Conservation (phyloP, 2,113 vertebrate species). For the Chaetops frenatus region DNA sequence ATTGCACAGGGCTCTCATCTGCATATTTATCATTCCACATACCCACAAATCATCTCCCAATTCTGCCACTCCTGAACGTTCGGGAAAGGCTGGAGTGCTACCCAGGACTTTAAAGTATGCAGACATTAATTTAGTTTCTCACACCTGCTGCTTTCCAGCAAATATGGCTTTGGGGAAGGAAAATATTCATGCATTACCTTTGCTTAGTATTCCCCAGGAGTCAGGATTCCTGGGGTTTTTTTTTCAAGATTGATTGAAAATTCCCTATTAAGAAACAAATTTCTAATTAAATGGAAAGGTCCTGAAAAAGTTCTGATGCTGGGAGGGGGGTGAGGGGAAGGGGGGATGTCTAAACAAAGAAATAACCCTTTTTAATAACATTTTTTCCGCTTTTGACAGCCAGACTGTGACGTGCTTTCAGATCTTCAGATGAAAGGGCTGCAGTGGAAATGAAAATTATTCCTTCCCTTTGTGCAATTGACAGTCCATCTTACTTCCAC, state of each 20-base stretch:
- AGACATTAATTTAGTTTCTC: slow-evolving; percentile 13
- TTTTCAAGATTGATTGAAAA: not conserved
- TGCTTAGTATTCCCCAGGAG: not conserved
- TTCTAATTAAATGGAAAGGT: not conserved
- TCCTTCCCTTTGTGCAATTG: not conserved
- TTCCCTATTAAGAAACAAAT: not conserved
- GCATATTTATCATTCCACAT: not conserved
- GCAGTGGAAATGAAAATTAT: not conserved
- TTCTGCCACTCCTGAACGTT: not conserved
- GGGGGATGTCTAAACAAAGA: not conserved
- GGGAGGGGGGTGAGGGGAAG: fast-evolving
- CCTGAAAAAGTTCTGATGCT: not conserved
- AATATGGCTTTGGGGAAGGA: not conserved
- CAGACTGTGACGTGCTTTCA: not conserved
- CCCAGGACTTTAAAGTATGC: not conserved
- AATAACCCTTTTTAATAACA: not conserved
- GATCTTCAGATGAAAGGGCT: not conserved
- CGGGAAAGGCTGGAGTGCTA: not conserved
- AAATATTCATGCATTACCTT: not conserved
- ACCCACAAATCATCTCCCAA: not conserved
- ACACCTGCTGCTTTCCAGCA: slow-evolving; percentile 23
- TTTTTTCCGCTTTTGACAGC: not conserved
- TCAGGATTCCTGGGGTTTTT: not conserved
- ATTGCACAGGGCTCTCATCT: not conserved
- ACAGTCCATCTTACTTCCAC: not conserved